Conservation (phyloP, 1,140 invertebrate species). For the Cheumatopsyche charites region DNA sequence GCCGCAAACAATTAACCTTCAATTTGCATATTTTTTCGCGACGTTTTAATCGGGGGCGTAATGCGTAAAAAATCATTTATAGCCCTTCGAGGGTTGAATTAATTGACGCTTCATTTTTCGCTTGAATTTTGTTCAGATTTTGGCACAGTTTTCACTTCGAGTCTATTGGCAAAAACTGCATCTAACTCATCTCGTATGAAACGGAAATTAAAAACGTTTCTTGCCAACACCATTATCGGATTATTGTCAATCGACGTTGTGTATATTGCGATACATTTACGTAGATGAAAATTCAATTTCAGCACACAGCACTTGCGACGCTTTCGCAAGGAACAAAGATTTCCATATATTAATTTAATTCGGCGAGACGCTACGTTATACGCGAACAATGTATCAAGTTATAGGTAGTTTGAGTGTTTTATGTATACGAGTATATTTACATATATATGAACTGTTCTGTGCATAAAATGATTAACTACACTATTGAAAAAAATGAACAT, state of each 20-base stretch:
- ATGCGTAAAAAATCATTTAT: too few species aligned
- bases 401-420: too few species aligned
- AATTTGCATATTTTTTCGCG: conserved; percentile 12
- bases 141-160: too few species aligned
- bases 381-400: too few species aligned
- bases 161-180: too few species aligned
- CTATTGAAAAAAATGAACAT: too few species aligned
- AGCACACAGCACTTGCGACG: conserved; percentile 2
- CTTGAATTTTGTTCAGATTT: too few species aligned
- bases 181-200: too few species aligned
- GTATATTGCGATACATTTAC: not conserved
- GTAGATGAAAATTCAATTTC: conserved; percentile 19
- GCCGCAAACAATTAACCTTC: conserved; percentile 13
- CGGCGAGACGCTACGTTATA: conserved; percentile 14
- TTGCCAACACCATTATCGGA: not conserved
- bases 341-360: conserved; percentile 28
- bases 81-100: too few species aligned
- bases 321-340: conserved; percentile 21
- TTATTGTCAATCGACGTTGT: not conserved
- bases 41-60: conserved; percentile 6
- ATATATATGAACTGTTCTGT: not conserved
- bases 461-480: too few species aligned
- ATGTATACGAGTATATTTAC: not conserved
- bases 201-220: too few species aligned
- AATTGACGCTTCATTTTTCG: too few species aligned